Evolutionary conservation across 2,797 vertebrate species (phyloP).

Genomic region (Adelosebastes latens): DNA sequence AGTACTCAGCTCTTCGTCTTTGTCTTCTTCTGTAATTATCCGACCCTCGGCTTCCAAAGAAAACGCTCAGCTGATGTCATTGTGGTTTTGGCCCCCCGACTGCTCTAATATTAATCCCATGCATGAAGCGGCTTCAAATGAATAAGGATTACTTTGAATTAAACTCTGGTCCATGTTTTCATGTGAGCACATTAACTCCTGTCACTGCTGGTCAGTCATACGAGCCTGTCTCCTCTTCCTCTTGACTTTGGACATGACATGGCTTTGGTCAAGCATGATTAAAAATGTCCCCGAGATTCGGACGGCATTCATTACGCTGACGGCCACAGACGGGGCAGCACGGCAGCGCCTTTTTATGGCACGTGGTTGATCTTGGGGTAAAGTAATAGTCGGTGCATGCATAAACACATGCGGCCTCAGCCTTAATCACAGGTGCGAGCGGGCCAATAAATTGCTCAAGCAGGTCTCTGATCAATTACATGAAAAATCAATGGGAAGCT

Average conservation of each 20-base stretch:
- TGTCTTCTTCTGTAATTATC: slow-evolving; percentile 83
- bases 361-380: slow-evolving; percentile 52
- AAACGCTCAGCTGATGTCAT: slow-evolving; percentile 83
- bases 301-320: slow-evolving; percentile 60
- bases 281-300: slow-evolving; percentile 60
- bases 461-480: slow-evolving; percentile 90
- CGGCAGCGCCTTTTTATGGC: slow-evolving; percentile 19
- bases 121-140: slow-evolving; percentile 66
- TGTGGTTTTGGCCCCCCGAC: slow-evolving; percentile 76
- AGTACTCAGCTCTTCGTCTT: slow-evolving; percentile 79
- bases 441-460: slow-evolving; percentile 88
- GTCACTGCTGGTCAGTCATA: slow-evolving; percentile 62
- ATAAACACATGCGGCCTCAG: slow-evolving; percentile 73
- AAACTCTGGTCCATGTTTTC: slow-evolving; percentile 62
- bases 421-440: slow-evolving; percentile 88
- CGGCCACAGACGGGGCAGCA: slow-evolving; percentile 43
- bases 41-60: slow-evolving; percentile 71
- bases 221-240: slow-evolving; percentile 35
- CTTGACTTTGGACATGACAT: slow-evolving; percentile 70
- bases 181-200: slow-evolving; percentile 66
- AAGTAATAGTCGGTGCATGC: slow-evolving; percentile 65
- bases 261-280: slow-evolving; percentile 61
- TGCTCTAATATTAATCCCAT: slow-evolving; percentile 79
- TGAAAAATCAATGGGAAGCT: slow-evolving; percentile 88
- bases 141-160: slow-evolving; percentile 70